Evolutionary conservation across 2,888 invertebrate genomes (phyloP).

Genomic region (Sialis lutaria): DNA sequence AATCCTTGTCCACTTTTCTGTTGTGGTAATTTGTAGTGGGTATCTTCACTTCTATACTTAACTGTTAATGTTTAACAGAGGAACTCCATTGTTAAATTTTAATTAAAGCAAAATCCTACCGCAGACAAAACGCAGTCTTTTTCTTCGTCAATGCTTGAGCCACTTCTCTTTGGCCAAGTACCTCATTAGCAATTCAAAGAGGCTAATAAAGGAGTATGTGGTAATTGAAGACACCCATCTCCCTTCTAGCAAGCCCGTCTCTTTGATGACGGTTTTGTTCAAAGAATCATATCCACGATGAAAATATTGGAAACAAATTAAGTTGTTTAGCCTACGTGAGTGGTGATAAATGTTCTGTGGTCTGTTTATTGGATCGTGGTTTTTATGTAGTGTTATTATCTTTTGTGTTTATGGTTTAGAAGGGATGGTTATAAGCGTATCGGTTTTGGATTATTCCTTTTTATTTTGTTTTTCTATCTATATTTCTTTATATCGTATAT

Average conservation of each 20-base stretch:
- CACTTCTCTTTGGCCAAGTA: constrained; percentile 13
- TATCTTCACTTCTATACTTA: not conserved
- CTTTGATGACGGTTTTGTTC: no score
- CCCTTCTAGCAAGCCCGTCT: not conserved
- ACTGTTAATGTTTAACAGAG: constrained; percentile 1
- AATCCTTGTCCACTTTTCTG: not conserved
- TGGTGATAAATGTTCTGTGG: no score
- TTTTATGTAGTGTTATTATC: no score
- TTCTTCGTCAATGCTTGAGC: constrained; percentile 7
- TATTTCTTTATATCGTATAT: no score
- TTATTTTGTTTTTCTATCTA: no score
- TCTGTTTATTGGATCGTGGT: no score
- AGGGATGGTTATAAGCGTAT: no score
- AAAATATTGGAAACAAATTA: no score
- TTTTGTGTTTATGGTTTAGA: no score
- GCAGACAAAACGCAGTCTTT: constrained; percentile 7
- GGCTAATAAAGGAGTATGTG: constrained; percentile 16
- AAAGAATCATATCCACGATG: no score
- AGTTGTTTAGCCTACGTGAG: no score
- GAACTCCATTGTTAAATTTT: constrained; percentile 4
- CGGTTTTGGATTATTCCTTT: no score
- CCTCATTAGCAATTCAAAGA: constrained; percentile 18
- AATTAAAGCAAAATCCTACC: constrained; percentile 3
- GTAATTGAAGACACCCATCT: constrained; percentile 12
- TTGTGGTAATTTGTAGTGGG: not conserved